phyloP scores from a whole-genome alignment of 2,113 vertebrate species.

The Mionectes macconnelli region DNA sequence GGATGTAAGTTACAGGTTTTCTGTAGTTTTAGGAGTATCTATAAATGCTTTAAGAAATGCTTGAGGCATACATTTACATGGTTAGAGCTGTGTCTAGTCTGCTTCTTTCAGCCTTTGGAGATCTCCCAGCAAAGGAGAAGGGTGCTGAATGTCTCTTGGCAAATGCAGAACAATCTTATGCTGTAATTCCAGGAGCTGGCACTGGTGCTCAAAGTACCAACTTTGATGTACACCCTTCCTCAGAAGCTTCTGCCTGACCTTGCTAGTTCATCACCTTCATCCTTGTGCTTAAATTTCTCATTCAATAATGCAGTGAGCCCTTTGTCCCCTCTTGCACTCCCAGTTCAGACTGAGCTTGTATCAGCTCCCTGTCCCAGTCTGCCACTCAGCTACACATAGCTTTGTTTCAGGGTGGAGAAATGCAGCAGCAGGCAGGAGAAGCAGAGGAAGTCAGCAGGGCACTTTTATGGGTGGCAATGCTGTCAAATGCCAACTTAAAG shows the following conservation, averaged over 20 bases:
- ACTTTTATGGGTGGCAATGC: background rate
- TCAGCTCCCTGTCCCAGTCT: background rate
- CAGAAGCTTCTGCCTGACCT: background rate
- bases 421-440: background rate
- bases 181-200: background rate
- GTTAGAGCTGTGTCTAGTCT: background rate
- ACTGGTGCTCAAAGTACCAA: background rate
- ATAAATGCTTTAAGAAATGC: background rate
- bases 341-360: background rate
- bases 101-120: background rate
- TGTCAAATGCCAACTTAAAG: background rate
- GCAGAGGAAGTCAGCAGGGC: background rate
- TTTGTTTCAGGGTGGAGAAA: background rate
- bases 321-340: background rate
- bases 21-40: background rate
- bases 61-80: background rate
- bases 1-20: background rate
- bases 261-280: background rate
- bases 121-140: background rate
- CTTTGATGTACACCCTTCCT: background rate
- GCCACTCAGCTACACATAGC: background rate
- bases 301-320: background rate
- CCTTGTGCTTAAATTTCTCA: background rate
- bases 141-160: background rate
- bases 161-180: background rate